Evolutionary conservation across 2,888 invertebrate species (phyloP).

Genomic region (Hesperia comma): DNA sequence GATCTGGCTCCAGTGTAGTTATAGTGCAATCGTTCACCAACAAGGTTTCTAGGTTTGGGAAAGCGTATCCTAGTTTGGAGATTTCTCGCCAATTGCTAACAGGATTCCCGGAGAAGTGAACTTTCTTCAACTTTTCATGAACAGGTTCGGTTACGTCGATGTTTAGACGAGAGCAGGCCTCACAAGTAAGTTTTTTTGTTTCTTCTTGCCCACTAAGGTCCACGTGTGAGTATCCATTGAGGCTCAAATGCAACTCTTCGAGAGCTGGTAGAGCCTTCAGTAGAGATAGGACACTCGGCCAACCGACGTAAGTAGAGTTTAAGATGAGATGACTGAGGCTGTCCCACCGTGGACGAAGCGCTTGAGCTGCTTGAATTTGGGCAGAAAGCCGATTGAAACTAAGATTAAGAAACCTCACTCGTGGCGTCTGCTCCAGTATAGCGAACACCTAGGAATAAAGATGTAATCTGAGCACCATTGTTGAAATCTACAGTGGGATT

Average conservation of each 20-base stretch:
- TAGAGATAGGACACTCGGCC: constrained; percentile 91
- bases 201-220: constrained; percentile 83
- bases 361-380: constrained; percentile 85
- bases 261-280: constrained; percentile 90
- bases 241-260: constrained; percentile 95
- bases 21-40: constrained; percentile 94
- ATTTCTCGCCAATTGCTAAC: constrained; percentile 94
- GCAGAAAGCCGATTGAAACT: constrained; percentile 94
- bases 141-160: constrained; percentile 70
- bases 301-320: constrained; percentile 94
- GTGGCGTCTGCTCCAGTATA: constrained; percentile 94
- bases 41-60: constrained; percentile 93
- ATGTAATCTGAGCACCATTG: constrained; percentile 19
- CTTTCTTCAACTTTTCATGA: constrained; percentile 88
- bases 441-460: constrained; percentile 87
- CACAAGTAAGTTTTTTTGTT: constrained; percentile 69
- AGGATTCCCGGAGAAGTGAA: constrained; percentile 95
- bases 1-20: constrained; percentile 84
- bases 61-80: constrained; percentile 91
- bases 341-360: constrained; percentile 78
- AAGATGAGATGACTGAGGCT: constrained; percentile 91
- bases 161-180: constrained; percentile 70
- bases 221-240: constrained; percentile 93
- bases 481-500: constrained; percentile 12
- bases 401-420: constrained; percentile 94